Evolutionary conservation across 2,113 vertebrate species (phyloP).

Genomic region (Corythoichthys intestinalis): DNA sequence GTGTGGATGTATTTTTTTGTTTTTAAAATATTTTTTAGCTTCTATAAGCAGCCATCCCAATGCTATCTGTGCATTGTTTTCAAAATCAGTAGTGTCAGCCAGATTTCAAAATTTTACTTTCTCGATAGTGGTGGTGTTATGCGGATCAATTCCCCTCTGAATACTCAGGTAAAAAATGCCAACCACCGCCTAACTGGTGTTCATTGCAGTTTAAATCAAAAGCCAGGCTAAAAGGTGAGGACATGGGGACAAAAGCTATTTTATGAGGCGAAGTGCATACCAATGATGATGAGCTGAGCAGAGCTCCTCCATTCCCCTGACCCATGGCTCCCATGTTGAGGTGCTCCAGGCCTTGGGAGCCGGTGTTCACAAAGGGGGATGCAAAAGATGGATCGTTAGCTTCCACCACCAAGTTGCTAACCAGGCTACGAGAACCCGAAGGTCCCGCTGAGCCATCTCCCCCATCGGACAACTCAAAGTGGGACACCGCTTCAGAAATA

Average conservation of each 20-base stretch:
- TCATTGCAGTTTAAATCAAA: neutral
- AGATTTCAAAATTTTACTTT: too few species aligned
- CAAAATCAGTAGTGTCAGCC: too few species aligned
- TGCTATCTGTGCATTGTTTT: too few species aligned
- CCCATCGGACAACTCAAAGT: conserved; percentile 80
- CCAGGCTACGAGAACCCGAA: conserved; percentile 66
- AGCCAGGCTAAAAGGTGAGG: neutral
- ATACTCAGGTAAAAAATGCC: neutral
- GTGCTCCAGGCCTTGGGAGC: conserved; percentile 75
- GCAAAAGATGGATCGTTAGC: conserved; percentile 75
- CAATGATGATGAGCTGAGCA: conserved; percentile 67
- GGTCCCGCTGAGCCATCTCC: conserved; percentile 53
- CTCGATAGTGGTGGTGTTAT: neutral
- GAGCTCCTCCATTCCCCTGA: conserved; percentile 76
- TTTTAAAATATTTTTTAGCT: too few species aligned
- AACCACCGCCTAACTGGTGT: neutral
- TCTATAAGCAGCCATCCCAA: too few species aligned
- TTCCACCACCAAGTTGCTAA: conserved; percentile 78
- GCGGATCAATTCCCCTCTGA: neutral
- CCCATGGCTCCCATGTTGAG: conserved; percentile 79
- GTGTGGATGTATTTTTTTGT: too few species aligned
- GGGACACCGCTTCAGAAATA: conserved; percentile 80
- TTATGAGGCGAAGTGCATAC: conserved; percentile 28
- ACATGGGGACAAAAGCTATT: neutral
- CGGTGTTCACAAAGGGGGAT: conserved; percentile 72